Base-by-base conservation (phyloP, 2,797 vertebrate species). In the Austrolebias charrua region DNA sequence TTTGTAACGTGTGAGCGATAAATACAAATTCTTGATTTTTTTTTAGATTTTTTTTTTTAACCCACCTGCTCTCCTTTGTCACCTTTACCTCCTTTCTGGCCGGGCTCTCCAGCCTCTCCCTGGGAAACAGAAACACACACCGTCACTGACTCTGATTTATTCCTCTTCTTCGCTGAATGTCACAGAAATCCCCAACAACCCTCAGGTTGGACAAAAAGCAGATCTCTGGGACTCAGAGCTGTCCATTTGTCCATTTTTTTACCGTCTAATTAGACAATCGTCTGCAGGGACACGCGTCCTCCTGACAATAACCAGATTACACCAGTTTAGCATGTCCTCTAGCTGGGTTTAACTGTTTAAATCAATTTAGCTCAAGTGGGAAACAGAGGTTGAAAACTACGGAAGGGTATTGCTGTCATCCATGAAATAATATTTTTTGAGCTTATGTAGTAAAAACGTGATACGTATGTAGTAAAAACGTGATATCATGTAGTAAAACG, bases 51-150 rank as follows among this genome's bases (percentile, higher is more conserved):
- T 19, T n/a, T 29, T 40, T 14, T 14, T 62, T 31, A 13, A 93
- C 94, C 88, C 76, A 99, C 97, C 14, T 97, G 98, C 88, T 99
- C 98, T 87, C 98, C 98, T 83, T 99, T 99, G 91, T 98, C 96
- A 0, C 92, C 98, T 89, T 99, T 99, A 84, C 95, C 96, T 81
- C 98, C 98, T 89, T 99, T 99, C 85, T 99, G 98, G 55, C 98
- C 97, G 0, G 96, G 95, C 87, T 98, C 96, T 77, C 97, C 97
- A 66, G 98, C 96, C 90, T 98, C 97, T 89, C 98, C 98, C 98
- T 99, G 63, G 76, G 88, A 81, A 61, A 71, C 75, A 91, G 45
- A 73, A 57, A 76, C 2, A 69, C 60, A 72, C 35, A 67, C 16
- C 52, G 33, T 56, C 29, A 38, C 3, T 58, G 18, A 35, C 10